Percentiles rank a stretch among this genome's conserved stretches.
phyloP scores from a whole-genome alignment of 2,113 vertebrate genomes.

The Scomber colias region DNA sequence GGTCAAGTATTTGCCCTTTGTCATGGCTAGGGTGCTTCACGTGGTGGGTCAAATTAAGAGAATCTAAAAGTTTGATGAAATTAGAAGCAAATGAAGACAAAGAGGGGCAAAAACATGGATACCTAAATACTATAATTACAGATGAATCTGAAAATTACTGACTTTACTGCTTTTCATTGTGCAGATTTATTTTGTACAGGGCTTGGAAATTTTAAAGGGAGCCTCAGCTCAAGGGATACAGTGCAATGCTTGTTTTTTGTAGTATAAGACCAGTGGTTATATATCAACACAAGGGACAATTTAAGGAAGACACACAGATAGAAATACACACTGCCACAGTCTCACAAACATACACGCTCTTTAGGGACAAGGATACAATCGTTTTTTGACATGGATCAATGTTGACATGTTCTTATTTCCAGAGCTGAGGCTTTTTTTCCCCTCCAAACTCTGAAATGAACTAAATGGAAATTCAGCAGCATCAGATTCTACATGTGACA shows the following conservation, averaged over 20 bases:
- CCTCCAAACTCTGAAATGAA: slow-evolving; percentile 44
- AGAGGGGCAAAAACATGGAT: too few relatives aligned
- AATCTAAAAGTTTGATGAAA: too few relatives aligned
- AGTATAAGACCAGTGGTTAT: not conserved
- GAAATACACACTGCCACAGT: slow-evolving; percentile 27
- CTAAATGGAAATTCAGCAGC: slow-evolving; percentile 53
- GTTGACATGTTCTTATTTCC: slow-evolving; percentile 74
- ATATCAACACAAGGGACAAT: slow-evolving; percentile 33
- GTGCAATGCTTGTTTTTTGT: slow-evolving; percentile 10
- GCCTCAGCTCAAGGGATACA: not conserved
- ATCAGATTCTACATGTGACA: slow-evolving; percentile 33
- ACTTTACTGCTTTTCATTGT: not conserved
- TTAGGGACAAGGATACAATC: slow-evolving; percentile 53
- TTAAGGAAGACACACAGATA: slow-evolving; percentile 5
- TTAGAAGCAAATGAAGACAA: too few relatives aligned
- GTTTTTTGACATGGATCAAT: slow-evolving; percentile 68
- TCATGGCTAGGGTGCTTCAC: too few relatives aligned
- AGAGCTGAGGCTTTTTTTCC: slow-evolving; percentile 29
- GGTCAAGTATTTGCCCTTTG: too few relatives aligned
- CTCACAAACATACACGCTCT: slow-evolving; percentile 52
- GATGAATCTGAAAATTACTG: too few relatives aligned
- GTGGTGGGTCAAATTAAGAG: too few relatives aligned
- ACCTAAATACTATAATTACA: too few relatives aligned
- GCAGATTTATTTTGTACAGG: not conserved
- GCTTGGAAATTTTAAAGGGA: not conserved